Percentiles rank a stretch among this genome's conserved stretches.
Evolutionary conservation across 2,797 vertebrate species (phyloP).

Genomic region (Tokudaia muenninki): DNA sequence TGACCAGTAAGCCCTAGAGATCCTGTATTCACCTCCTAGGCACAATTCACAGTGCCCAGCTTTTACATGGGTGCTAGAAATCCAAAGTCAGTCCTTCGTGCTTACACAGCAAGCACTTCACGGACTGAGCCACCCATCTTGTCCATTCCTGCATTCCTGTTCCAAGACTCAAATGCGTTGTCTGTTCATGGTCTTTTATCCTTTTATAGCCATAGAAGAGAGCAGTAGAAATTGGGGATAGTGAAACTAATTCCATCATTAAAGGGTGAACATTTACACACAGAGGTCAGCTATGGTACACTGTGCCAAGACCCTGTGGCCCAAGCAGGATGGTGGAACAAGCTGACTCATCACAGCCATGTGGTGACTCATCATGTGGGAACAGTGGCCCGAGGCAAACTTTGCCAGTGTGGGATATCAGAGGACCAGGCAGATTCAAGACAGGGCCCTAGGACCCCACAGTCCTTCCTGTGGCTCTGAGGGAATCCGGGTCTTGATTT

Average conservation of each 20-base stretch:
- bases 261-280: accelerated
- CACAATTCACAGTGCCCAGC: neutral
- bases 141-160: neutral
- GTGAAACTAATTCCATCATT: too few species aligned
- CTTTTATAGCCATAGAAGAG: neutral
- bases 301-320: neutral
- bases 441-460: neutral
- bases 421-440: neutral
- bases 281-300: accelerated
- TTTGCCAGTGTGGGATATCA: accelerated
- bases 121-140: neutral
- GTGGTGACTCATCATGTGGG: neutral
- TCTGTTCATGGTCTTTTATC: neutral
- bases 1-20: neutral
- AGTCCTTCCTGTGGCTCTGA: neutral
- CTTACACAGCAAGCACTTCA: neutral
- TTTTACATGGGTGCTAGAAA: neutral
- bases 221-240: neutral
- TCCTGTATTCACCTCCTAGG: neutral
- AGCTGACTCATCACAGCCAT: neutral
- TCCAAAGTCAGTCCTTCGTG: neutral
- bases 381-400: neutral
- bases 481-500: neutral
- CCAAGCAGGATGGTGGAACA: too few species aligned
- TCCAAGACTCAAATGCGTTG: neutral